phyloP scores from a whole-genome alignment of 2,888 invertebrate genomes.

The Cheilosia scutellata region DNA sequence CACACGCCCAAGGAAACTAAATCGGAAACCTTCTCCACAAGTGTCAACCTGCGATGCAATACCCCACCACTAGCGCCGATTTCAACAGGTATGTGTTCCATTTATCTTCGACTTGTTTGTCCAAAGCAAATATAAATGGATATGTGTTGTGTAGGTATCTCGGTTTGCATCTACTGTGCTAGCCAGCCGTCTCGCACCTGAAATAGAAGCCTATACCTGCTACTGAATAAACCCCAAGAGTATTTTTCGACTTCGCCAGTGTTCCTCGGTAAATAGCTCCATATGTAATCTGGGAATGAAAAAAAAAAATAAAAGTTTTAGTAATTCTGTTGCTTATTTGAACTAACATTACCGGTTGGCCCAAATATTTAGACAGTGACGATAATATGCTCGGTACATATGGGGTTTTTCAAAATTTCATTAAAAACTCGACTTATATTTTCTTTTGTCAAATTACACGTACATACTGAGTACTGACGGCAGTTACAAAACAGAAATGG shows the following conservation, averaged over 20 bases:
- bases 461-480: not conserved
- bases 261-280: slow-evolving; percentile 1
- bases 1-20: slow-evolving; percentile 39
- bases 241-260: slow-evolving; percentile 3
- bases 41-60: no score
- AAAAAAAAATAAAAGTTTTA: slow-evolving; percentile 30
- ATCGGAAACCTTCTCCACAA: slow-evolving; percentile 17
- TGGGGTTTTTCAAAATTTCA: not conserved
- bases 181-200: slow-evolving; percentile 50
- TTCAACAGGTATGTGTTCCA: slow-evolving; percentile 59
- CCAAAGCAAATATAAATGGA: slow-evolving; percentile 57
- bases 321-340: slow-evolving; percentile 13
- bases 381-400: slow-evolving; percentile 17
- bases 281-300: slow-evolving; percentile 11
- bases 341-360: slow-evolving; percentile 33
- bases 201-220: slow-evolving; percentile 49
- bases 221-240: slow-evolving; percentile 45
- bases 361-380: slow-evolving; percentile 53
- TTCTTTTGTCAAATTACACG: slow-evolving; percentile 8
- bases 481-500: slow-evolving; percentile 6
- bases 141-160: slow-evolving; percentile 25
- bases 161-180: slow-evolving; percentile 9
- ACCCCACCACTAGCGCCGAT: slow-evolving; percentile 36
- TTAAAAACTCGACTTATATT: slow-evolving; percentile 1
- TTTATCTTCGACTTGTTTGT: slow-evolving; percentile 62